Base-by-base conservation (phyloP, 1,140 invertebrate species). In the Coboldia fuscipes region DNA sequence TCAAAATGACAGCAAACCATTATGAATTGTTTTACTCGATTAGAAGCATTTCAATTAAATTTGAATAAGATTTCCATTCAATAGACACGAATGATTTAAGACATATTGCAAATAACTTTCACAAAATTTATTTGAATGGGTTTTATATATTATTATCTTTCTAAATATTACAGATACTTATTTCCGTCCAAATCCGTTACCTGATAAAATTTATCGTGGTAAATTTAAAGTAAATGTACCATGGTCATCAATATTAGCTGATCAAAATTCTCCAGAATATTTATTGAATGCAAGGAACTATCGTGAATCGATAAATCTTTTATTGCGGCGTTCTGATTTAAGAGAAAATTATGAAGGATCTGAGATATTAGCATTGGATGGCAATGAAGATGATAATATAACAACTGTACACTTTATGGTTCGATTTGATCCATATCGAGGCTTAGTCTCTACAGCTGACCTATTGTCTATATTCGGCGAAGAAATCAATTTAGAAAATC, bases 101-200 rank as follows among this genome's bases (percentile, higher is more conserved):
- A n/a, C n/a, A n/a, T n/a, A n/a, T n/a, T n/a, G n/a, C n/a, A n/a
- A n/a, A n/a, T n/a, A n/a, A n/a, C n/a, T n/a, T n/a, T n/a, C n/a
- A n/a, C n/a, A n/a, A n/a, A n/a, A n/a, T n/a, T n/a, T n/a, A n/a
- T n/a, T n/a, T n/a, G n/a, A n/a, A n/a, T n/a, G n/a, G n/a, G n/a
- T n/a, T n/a, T n/a, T n/a, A n/a, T n/a, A n/a, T n/a, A n/a, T n/a
- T n/a, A n/a, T n/a, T n/a, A n/a, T n/a, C n/a, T n/a, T n/a, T n/a
- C n/a, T n/a, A n/a, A n/a, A n/a, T 37, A 42, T 70, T 68, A 34
- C 61, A 85, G 81, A 83, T 48, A 75, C 76, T 43, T 84, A 79
- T 48, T 67, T 83, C 37, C 66, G 72, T 15, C 64, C 72, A n/a
- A 71, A 81, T 40, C 67, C 72, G 30, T 55, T 73, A 15, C 70